Evolutionary conservation across 2,888 invertebrate species (phyloP).

Genomic region (Leptopilina myrica): DNA sequence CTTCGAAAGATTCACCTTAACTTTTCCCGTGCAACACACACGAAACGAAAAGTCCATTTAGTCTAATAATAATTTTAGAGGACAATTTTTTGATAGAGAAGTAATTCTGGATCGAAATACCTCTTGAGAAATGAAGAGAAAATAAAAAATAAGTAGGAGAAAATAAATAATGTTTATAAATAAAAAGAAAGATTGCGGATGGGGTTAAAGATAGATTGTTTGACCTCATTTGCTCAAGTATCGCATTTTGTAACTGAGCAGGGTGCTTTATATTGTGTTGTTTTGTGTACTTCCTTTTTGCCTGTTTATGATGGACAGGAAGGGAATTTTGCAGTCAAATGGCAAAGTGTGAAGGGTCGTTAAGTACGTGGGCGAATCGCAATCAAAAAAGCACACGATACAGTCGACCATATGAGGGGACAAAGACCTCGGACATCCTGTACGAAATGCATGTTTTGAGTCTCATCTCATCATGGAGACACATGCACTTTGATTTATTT

Average conservation of each 20-base stretch:
- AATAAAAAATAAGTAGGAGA: no score
- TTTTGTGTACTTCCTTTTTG: neutral
- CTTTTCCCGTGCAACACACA: no score
- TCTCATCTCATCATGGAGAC: conserved; percentile 25
- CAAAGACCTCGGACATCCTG: conserved; percentile 32
- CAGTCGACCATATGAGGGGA: conserved; percentile 24
- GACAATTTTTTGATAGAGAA: no score
- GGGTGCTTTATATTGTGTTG: neutral
- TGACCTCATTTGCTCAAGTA: neutral
- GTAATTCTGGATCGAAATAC: no score
- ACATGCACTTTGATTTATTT: conserved; percentile 38
- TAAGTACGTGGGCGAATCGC: conserved; percentile 26
- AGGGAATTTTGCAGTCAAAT: conserved; percentile 35
- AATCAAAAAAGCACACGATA: conserved; percentile 35
- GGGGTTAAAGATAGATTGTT: conserved; percentile 11
- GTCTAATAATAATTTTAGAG: no score
- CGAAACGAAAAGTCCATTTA: no score
- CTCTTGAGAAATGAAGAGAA: no score
- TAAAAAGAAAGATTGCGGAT: neutral
- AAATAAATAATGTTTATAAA: neutral
- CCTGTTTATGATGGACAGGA: conserved; percentile 21
- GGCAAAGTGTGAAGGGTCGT: conserved; percentile 29
- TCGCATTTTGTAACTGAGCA: neutral
- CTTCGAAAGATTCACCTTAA: no score
- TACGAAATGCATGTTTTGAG: conserved; percentile 26